Conservation (phyloP, 2,797 vertebrate genomes). For the Rousettus madagascariensis region DNA sequence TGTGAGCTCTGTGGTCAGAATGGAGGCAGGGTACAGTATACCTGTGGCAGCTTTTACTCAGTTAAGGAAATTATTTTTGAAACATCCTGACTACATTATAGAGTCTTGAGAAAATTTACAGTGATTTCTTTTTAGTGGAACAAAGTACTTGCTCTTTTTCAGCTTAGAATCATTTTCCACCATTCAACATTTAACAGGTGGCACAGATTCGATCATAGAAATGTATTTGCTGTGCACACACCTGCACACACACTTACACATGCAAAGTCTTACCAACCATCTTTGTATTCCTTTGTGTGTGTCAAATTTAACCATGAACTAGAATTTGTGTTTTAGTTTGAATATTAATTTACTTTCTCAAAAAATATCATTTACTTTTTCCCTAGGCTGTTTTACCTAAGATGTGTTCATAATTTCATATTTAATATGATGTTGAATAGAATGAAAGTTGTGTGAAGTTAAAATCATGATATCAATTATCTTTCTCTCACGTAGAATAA, state of each 20-base stretch:
- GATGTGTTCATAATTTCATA: background rate
- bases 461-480: background rate
- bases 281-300: background rate
- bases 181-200: background rate
- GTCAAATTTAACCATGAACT: background rate
- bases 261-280: background rate
- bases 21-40: constrained; percentile 28
- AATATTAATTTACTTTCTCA: background rate
- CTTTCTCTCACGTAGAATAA: constrained; percentile 11
- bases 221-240: background rate
- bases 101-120: constrained; percentile 61
- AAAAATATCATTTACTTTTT: background rate
- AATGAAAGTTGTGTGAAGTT: background rate
- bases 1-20: constrained; percentile 43
- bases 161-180: background rate
- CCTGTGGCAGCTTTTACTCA: constrained; percentile 49
- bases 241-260: background rate
- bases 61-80: constrained; percentile 68
- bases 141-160: constrained; percentile 27
- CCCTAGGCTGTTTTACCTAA: background rate
- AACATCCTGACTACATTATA: constrained; percentile 56
- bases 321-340: constrained; percentile 12
- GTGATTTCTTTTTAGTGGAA: constrained; percentile 55
- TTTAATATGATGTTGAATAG: background rate
- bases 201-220: background rate